phyloP scores from a whole-genome alignment of 1,140 invertebrate species.

The Neomicropteryx cornuta region DNA sequence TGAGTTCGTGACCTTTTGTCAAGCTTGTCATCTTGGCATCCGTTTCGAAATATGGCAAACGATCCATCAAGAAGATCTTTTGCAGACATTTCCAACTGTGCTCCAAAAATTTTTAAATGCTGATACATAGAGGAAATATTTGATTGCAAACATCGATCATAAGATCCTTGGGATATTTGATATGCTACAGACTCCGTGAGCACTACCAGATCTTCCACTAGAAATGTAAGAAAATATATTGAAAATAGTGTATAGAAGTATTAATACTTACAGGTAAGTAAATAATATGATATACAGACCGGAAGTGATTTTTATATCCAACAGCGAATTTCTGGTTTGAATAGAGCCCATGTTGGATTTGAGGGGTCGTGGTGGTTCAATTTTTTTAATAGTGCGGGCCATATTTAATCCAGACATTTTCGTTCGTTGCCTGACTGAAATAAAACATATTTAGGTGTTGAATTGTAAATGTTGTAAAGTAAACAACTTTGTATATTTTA shows the following conservation, averaged over 20 bases:
- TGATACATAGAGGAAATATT: conserved; percentile 55
- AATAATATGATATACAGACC: conserved; percentile 26
- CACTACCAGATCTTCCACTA: conserved; percentile 58
- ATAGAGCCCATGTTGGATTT: conserved; percentile 45
- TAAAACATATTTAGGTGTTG: too few relatives aligned
- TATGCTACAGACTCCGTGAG: conserved; percentile 57
- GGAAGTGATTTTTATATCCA: conserved; percentile 39
- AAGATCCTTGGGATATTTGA: conserved; percentile 50
- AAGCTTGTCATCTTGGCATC: conserved; percentile 69
- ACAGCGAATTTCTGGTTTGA: conserved; percentile 35
- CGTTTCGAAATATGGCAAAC: conserved; percentile 78
- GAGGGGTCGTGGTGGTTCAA: conserved; percentile 59
- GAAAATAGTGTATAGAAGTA: conserved; percentile 5
- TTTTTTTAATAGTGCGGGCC: conserved; percentile 52
- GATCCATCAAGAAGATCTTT: conserved; percentile 56
- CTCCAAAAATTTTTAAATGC: conserved; percentile 60
- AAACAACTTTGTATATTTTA: too few relatives aligned
- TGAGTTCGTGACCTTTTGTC: conserved; percentile 71
- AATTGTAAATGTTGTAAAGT: too few relatives aligned
- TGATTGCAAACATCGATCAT: conserved; percentile 45
- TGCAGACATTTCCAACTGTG: conserved; percentile 60
- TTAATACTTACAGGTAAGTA: not conserved
- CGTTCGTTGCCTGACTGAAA: too few relatives aligned
- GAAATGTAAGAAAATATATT: conserved; percentile 11
- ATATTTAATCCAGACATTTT: too few relatives aligned